These are phyloP conservation scores for Dermatemys mawii DNA, from an alignment of 2,113 vertebrate species.

Conservation along the genomic window DNA sequence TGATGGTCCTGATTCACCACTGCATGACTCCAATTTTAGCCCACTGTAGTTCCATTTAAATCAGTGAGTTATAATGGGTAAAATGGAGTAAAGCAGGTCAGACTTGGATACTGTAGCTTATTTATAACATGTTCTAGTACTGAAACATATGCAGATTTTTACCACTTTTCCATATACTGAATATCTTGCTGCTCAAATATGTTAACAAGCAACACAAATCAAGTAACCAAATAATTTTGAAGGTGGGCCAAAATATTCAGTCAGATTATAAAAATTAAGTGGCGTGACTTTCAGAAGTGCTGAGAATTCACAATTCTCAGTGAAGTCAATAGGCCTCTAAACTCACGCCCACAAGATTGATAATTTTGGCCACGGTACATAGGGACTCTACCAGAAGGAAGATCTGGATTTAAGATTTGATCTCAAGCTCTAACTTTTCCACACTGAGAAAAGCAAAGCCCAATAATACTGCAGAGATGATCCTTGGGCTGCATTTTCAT, in stretches of 20 bases:
- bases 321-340: background rate
- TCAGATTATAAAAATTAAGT: background rate
- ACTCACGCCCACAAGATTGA: background rate
- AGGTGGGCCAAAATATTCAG: background rate
- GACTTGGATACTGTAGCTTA: background rate
- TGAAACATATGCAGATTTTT: background rate
- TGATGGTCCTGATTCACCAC: background rate
- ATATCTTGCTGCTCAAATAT: background rate
- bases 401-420: background rate
- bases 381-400: background rate
- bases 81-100: background rate
- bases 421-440: background rate
- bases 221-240: background rate
- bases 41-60: background rate
- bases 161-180: background rate
- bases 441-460: background rate
- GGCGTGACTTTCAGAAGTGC: background rate
- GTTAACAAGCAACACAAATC: background rate
- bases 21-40: background rate
- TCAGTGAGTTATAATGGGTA: background rate
- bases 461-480: background rate
- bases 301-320: fast-evolving
- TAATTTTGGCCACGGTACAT: background rate
- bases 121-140: background rate
- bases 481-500: no score